Base-by-base conservation (phyloP, 2,113 vertebrate genomes). In the Pseudolaguvia tuberculata region DNA sequence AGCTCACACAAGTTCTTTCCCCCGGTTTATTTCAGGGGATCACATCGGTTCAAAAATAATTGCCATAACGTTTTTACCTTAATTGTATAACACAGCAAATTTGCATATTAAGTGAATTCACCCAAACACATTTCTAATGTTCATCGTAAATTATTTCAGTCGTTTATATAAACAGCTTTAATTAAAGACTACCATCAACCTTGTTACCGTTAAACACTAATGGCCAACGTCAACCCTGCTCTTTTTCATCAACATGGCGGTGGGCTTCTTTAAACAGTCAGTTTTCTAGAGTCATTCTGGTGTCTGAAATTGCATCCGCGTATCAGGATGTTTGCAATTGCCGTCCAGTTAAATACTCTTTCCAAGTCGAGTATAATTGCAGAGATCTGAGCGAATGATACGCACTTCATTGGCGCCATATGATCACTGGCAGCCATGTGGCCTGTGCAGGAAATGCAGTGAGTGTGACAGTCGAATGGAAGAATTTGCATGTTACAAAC, bases 281-380 rank as follows among this genome's bases (percentile, higher is more conserved):
- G 51, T 42, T 39, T 68, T 21, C n/a, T 58, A 31, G 13, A 57
- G 15, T 57, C 20, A 2, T 73, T 56, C n/a, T 70, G 35, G 11
- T 76, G 57, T 76, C 77, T 80, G 65, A 77, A 81, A 72, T 68
- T 55, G 59, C 55, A 23, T 73, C 55, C 48, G 45, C 29, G 48
- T 71, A 69, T 66, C 70, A 78, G 78, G 79, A 81, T 84, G 76
- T 82, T 71, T 82, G 79, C 71, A 82, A 76, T 57, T 81, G 82
- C 17, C 42, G 39, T 73, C 55, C 20, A 56, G 51, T 53, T 81
- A 71, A 77, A 80, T 65, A 29, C 62, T 61, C 39, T 57, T 29
- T 39, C 59, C 52, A 42, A 76, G 62, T 67, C 51, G 27, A 68
- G 71, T 62, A 5, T 82, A 80, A 81, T 84, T 79, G 75, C 68